Evolutionary conservation across 2,888 invertebrate genomes (phyloP).

Genomic region (Drosophila kuntzei): DNA sequence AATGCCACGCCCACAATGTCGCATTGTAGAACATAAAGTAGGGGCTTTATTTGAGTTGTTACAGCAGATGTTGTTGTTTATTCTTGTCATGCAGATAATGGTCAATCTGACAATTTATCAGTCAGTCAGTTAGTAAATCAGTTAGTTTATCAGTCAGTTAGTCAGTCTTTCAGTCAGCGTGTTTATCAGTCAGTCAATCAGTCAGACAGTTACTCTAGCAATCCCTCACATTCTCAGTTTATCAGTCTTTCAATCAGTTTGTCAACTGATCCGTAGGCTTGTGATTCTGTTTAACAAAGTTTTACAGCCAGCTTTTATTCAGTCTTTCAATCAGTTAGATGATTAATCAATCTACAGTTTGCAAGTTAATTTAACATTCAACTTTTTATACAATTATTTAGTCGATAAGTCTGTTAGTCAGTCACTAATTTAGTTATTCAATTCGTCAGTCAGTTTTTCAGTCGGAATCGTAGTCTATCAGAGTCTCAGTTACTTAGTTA

Average conservation of each 20-base stretch:
- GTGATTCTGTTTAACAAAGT: no score
- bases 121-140: not conserved
- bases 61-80: constrained; percentile 1
- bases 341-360: no score
- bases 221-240: no score
- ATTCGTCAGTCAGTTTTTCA: not conserved
- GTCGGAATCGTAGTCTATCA: not conserved
- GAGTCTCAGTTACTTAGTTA: not conserved
- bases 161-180: not conserved
- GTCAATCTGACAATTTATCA: not conserved
- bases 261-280: no score
- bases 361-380: no score
- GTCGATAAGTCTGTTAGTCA: not conserved
- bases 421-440: not conserved
- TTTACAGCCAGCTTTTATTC: no score
- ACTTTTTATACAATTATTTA: no score
- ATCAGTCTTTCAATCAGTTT: not conserved
- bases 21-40: constrained; percentile 25
- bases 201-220: not conserved
- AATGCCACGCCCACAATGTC: constrained; percentile 19
- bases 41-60: constrained; percentile 10
- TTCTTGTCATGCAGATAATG: not conserved
- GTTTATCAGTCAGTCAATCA: not conserved
- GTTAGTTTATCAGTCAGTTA: not conserved
- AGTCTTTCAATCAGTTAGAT: no score